phyloP scores from a whole-genome alignment of 2,113 vertebrate species.

The Microtus montanus region DNA sequence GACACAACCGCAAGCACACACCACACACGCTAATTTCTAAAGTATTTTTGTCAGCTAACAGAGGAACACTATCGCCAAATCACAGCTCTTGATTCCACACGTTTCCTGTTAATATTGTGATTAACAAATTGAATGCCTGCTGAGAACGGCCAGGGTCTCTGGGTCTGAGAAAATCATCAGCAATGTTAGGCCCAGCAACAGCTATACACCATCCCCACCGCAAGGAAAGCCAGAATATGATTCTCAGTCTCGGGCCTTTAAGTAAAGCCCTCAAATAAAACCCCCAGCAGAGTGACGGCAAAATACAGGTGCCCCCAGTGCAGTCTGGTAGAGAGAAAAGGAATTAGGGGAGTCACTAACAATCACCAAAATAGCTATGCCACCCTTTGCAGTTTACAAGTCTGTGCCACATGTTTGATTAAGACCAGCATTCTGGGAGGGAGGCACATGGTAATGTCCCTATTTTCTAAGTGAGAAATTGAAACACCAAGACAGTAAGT shows the following conservation, averaged over 20 bases:
- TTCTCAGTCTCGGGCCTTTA: neutral
- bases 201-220: neutral
- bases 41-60: neutral
- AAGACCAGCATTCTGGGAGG: neutral
- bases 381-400: slow-evolving; percentile 36
- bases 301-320: slow-evolving; percentile 14
- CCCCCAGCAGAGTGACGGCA: slow-evolving; percentile 21
- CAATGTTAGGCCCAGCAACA: rapidly evolving
- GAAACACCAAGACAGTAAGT: neutral
- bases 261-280: neutral
- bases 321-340: slow-evolving; percentile 33
- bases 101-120: neutral
- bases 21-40: neutral
- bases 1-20: neutral
- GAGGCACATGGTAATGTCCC: neutral
- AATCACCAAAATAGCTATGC: neutral
- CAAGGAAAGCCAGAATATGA: neutral
- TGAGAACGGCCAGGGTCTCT: neutral
- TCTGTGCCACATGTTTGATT: slow-evolving; percentile 19
- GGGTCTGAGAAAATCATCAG: neutral
- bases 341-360: slow-evolving; percentile 7
- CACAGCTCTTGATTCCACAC: slow-evolving; percentile 35
- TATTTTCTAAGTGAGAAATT: slow-evolving; percentile 14
- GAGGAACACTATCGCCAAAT: neutral
- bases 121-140: slow-evolving; percentile 30